Conservation (phyloP, 2,797 vertebrate genomes). For the Sitta carolinensis region DNA sequence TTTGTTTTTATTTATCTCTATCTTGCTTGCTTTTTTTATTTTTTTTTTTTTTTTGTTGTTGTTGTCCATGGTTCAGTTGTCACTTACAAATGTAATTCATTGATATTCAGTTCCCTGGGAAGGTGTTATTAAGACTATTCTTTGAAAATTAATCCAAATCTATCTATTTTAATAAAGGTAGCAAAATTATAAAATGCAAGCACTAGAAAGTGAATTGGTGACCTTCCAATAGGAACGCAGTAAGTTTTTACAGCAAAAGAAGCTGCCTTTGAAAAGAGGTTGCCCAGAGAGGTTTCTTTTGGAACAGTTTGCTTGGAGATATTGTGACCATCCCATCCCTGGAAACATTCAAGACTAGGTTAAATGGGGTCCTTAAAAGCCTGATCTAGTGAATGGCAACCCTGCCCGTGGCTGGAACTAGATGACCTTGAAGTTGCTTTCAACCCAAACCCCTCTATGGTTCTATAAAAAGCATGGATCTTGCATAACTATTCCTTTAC, state of each 20-base stretch:
- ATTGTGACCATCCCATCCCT: no score
- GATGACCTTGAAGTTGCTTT: rapidly evolving
- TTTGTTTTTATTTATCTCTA: neutral
- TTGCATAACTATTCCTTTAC: neutral
- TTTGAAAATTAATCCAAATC: neutral
- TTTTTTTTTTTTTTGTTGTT: no score
- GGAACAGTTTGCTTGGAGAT: neutral
- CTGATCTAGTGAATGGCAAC: neutral
- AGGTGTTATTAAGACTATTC: neutral
- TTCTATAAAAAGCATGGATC: neutral
- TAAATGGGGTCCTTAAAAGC: neutral
- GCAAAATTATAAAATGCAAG: neutral
- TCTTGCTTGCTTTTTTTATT: rapidly evolving
- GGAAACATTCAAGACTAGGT: neutral
- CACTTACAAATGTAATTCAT: neutral
- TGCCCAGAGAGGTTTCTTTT: neutral
- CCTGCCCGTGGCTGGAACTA: no score
- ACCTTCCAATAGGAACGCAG: neutral
- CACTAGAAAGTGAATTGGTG: neutral
- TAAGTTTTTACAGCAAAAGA: neutral
- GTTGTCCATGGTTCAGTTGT: neutral
- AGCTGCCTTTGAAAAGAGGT: neutral
- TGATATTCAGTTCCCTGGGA: neutral
- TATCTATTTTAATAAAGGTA: neutral
- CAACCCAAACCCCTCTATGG: neutral